Evolutionary conservation across 2,888 invertebrate species (phyloP).

Genomic region (Trypoxylon attenuatum): DNA sequence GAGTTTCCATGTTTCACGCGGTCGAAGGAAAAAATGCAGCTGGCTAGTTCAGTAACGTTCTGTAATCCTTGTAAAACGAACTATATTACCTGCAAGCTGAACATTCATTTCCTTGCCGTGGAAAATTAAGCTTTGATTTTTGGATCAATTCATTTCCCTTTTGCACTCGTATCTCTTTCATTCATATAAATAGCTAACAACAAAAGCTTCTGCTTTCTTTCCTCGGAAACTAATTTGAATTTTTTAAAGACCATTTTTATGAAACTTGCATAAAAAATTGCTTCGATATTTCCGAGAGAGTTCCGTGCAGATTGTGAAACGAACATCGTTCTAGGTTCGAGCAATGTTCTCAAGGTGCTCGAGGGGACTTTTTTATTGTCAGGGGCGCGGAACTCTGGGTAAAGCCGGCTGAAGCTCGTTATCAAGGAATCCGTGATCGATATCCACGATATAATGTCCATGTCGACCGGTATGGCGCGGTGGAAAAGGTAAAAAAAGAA

Average conservation of each 20-base stretch:
- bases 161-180: too few species aligned
- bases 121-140: neutral
- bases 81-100: neutral
- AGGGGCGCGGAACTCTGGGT: neutral
- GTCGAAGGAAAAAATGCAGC: neutral
- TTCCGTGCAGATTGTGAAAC: too few species aligned
- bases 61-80: neutral
- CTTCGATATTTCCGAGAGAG: too few species aligned
- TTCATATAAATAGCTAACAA: too few species aligned
- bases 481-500: neutral
- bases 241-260: too few species aligned
- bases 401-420: neutral
- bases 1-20: neutral
- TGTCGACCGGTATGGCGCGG: neutral
- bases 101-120: neutral
- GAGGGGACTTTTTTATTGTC: too few species aligned
- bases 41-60: neutral
- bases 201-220: too few species aligned
- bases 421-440: neutral
- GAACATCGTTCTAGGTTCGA: too few species aligned
- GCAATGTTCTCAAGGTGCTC: too few species aligned
- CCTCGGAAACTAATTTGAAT: too few species aligned
- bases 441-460: neutral
- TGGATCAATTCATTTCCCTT: too few species aligned
- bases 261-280: too few species aligned